Conservation (phyloP, 2,888 invertebrate species). For the Ennomos fuscantarius region DNA sequence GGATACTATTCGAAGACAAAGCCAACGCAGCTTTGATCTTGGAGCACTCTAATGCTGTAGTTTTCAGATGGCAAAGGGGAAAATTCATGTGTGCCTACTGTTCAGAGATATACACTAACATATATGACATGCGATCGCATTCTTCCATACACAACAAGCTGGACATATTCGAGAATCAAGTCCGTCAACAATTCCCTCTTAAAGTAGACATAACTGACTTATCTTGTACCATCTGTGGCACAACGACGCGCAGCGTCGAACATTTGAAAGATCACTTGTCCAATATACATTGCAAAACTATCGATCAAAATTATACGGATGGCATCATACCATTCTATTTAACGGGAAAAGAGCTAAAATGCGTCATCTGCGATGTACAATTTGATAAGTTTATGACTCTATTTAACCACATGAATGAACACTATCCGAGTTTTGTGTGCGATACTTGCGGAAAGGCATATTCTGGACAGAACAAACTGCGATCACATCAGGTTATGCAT, state of each 20-base stretch:
- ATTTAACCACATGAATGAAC: slow-evolving; percentile 71
- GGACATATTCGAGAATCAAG: slow-evolving; percentile 53
- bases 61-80: slow-evolving; percentile 65
- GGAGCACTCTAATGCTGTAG: slow-evolving; percentile 65
- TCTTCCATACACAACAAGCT: slow-evolving; percentile 54
- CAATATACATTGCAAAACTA: slow-evolving; percentile 47
- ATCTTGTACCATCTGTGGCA: slow-evolving; percentile 55
- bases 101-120: slow-evolving; percentile 47
- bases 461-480: slow-evolving; percentile 67
- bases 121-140: slow-evolving; percentile 56
- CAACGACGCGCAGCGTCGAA: slow-evolving; percentile 41
- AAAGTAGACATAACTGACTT: slow-evolving; percentile 65
- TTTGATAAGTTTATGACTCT: slow-evolving; percentile 61
- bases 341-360: slow-evolving; percentile 56
- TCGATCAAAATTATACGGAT: slow-evolving; percentile 51
- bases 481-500: slow-evolving; percentile 68
- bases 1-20: slow-evolving; percentile 53
- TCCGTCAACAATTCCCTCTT: slow-evolving; percentile 60
- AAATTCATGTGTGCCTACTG: slow-evolving; percentile 70
- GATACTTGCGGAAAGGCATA: slow-evolving; percentile 77
- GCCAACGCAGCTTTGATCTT: slow-evolving; percentile 65
- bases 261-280: slow-evolving; percentile 58
- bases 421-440: slow-evolving; percentile 73
- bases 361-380: slow-evolving; percentile 53
- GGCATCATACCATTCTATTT: slow-evolving; percentile 66